These are phyloP conservation scores for Meriones psammophilus DNA, from an alignment of 2,797 vertebrate species.

Conservation along the genomic window DNA sequence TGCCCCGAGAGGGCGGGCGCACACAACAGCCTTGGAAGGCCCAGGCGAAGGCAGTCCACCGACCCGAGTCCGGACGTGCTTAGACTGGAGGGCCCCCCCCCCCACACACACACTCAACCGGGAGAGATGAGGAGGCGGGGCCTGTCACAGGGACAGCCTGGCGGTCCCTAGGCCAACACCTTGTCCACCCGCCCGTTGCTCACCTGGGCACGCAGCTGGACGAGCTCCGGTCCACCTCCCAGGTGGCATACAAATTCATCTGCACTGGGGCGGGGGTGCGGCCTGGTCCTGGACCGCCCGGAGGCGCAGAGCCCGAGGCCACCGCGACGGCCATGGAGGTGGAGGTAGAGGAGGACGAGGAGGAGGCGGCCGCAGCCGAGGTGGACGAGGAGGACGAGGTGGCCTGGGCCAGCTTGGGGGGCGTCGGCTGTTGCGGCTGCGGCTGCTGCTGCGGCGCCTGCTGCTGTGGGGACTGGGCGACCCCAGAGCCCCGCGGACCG, in stretches of 20 bases:
- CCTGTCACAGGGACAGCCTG: not conserved
- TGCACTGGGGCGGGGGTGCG: constrained; percentile 92
- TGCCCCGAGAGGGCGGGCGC: constrained; percentile 53
- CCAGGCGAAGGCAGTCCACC: not conserved
- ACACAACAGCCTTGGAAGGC: not conserved
- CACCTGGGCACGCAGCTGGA: constrained; percentile 97
- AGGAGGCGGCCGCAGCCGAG: constrained; percentile 90
- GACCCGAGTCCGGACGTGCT: rapidly evolving
- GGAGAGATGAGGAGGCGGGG: not conserved
- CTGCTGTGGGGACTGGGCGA: constrained; percentile 76
- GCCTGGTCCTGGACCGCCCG: constrained; percentile 90
- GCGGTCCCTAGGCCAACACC: not conserved
- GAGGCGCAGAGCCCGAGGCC: constrained; percentile 90
- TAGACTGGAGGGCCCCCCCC: not conserved
- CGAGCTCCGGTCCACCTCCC: constrained; percentile 96
- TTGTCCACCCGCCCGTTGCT: constrained; percentile 36
- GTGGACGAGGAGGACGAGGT: constrained; percentile 67
- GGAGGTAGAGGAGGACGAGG: constrained; percentile 87
- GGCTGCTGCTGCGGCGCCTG: constrained; percentile 74
- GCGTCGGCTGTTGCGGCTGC: constrained; percentile 77
- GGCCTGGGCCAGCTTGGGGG: constrained; percentile 78
- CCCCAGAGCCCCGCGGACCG: constrained; percentile 77
- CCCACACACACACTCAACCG: not conserved
- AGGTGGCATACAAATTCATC: constrained; percentile 97
- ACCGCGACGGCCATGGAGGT: constrained; percentile 91